Evolutionary conservation across 2,113 vertebrate genomes (phyloP).

Genomic region (Tretioscincus oriximinensis): DNA sequence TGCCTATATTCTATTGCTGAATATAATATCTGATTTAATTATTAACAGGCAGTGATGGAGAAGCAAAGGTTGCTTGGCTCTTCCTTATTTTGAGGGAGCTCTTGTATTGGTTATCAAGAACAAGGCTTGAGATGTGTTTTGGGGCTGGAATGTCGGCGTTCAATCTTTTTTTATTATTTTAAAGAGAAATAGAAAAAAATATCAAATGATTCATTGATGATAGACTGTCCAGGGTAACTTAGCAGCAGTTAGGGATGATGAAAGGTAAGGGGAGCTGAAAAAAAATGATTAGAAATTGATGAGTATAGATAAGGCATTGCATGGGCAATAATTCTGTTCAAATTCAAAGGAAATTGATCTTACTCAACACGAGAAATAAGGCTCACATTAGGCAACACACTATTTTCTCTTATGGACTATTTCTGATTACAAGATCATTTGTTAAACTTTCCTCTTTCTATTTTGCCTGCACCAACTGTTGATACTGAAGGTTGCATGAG

Average conservation of each 20-base stretch:
- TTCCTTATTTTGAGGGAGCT: conserved; percentile 64
- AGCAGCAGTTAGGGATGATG: too few species aligned
- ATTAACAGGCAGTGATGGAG: conserved; percentile 89
- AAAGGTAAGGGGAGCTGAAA: not conserved
- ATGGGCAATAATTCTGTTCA: too few species aligned
- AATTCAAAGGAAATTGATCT: too few species aligned
- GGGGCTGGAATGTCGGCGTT: conserved; percentile 59
- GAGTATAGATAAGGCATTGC: not conserved
- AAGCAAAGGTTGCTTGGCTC: conserved; percentile 75
- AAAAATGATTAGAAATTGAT: not conserved
- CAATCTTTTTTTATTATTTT: conserved; percentile 63
- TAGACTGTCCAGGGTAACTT: not conserved
- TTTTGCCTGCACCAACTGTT: too few species aligned
- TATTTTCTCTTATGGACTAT: too few species aligned
- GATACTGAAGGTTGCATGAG: too few species aligned
- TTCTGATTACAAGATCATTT: too few species aligned
- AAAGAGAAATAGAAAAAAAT: conserved; percentile 30
- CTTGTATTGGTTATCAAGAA: conserved; percentile 69
- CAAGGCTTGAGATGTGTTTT: conserved; percentile 58
- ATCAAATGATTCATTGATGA: conserved; percentile 55
- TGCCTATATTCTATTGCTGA: conserved; percentile 90
- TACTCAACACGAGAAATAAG: too few species aligned
- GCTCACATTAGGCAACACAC: too few species aligned
- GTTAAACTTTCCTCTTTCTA: too few species aligned
- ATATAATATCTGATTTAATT: conserved; percentile 95